Percentiles rank a stretch among this genome's conserved stretches.
Evolutionary conservation across 2,113 vertebrate species (phyloP).

Genomic region (Saimiri boliviensis): DNA sequence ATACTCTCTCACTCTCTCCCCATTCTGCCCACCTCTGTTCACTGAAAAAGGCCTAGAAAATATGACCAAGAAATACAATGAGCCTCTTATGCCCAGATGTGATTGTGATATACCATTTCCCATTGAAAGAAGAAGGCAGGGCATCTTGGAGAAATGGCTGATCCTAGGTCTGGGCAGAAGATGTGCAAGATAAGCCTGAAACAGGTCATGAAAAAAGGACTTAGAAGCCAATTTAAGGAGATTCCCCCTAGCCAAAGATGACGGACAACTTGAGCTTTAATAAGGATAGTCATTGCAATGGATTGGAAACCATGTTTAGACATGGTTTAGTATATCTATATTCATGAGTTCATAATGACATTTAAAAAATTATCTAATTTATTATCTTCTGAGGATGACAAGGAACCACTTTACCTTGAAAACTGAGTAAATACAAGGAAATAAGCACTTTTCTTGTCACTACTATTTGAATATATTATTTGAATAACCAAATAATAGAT

Average conservation of each 20-base stretch:
- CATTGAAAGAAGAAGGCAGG: not conserved
- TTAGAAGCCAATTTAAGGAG: not conserved
- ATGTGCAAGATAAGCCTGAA: not conserved
- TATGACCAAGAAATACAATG: not conserved
- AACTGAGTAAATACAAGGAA: constrained; percentile 23
- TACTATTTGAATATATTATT: not conserved
- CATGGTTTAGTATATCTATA: constrained; percentile 7
- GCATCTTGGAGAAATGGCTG: not conserved
- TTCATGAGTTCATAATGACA: not conserved
- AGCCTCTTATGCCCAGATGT: not conserved
- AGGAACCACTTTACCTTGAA: not conserved
- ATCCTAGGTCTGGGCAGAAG: not conserved
- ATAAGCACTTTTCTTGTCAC: not conserved
- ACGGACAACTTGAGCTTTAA: not conserved
- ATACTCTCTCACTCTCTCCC: too few relatives aligned
- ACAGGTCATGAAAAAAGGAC: not conserved
- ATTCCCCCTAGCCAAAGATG: not conserved
- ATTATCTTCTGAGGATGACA: constrained; percentile 24
- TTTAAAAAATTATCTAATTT: constrained; percentile 27
- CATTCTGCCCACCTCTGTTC: not conserved
- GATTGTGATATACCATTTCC: not conserved
- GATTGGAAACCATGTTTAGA: constrained; percentile 32
- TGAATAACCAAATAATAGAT: not conserved
- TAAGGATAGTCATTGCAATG: not conserved
- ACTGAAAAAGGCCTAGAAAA: not conserved